Conservation (phyloP, 2,888 invertebrate genomes). For the Drosophila nr. fundita region DNA sequence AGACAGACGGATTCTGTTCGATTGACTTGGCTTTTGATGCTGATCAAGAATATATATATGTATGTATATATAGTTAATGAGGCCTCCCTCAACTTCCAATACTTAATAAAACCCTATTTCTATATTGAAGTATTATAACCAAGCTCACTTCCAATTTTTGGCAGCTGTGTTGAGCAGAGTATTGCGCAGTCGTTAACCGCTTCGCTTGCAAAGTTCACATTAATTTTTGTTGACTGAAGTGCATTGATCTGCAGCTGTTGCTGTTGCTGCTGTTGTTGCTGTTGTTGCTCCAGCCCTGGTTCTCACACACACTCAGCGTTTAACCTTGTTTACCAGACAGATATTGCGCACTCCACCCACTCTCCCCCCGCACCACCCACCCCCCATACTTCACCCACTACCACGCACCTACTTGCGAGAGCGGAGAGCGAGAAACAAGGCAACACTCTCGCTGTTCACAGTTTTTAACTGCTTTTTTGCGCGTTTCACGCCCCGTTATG, state of each 20-base stretch:
- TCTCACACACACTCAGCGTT: conserved; percentile 25
- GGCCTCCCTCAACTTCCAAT: too few species aligned
- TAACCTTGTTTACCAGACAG: conserved; percentile 59
- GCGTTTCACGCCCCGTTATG: conserved; percentile 47
- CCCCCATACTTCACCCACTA: conserved; percentile 5
- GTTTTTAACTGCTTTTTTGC: conserved; percentile 10
- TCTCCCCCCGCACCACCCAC: too few species aligned
- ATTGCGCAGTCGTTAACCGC: conserved; percentile 1
- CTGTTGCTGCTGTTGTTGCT: not conserved
- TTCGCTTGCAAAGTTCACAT: not conserved
- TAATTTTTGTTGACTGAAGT: conserved; percentile 19
- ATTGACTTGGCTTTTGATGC: not conserved
- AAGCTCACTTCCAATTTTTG: not conserved
- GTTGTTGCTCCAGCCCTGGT: conserved; percentile 38
- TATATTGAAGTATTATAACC: not conserved
- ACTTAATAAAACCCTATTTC: not conserved
- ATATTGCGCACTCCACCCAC: conserved; percentile 1
- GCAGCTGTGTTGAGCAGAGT: not conserved
- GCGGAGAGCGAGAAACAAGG: not conserved
- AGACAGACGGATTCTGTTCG: not conserved
- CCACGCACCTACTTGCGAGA: not conserved
- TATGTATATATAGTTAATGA: too few species aligned
- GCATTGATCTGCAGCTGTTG: conserved; percentile 35
- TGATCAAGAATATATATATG: not conserved
- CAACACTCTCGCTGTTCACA: conserved; percentile 20